Percentiles rank a stretch among this genome's conserved stretches.
Conservation (phyloP, 1,140 invertebrate species). For the Chlorops oryzae region DNA sequence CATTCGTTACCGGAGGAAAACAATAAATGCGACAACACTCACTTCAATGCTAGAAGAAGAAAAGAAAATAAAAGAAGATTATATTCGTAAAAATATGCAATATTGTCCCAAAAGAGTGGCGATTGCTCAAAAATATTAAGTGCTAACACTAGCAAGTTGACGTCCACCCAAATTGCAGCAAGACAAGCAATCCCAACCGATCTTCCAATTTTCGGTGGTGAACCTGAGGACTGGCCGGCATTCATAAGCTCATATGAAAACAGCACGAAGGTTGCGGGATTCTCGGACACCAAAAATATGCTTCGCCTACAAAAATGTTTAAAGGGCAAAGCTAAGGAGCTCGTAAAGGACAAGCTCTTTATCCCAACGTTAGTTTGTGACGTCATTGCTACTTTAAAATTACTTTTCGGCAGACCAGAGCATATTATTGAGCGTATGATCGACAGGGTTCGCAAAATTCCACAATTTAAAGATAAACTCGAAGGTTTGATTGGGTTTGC, state of each 20-base stretch:
- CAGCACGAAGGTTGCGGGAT: not conserved
- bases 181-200: not conserved
- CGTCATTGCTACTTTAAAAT: conserved; percentile 6
- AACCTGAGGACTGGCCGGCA: conserved; percentile 8
- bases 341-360: conserved; percentile 4
- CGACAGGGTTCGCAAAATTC: not conserved
- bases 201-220: conserved; percentile 4
- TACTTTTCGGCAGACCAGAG: conserved; percentile 5
- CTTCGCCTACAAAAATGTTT: too few species aligned
- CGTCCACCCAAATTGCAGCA: conserved; percentile 7
- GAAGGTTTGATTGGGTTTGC: conserved; percentile 7
- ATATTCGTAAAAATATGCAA: conserved; percentile 6
- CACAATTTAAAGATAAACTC: conserved; percentile 7
- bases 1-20: too few species aligned
- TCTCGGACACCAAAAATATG: too few species aligned
- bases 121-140: too few species aligned
- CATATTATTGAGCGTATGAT: conserved; percentile 3
- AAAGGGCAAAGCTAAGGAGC: not conserved
- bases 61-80: conserved; percentile 4
- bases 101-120: not conserved
- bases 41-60: conserved; percentile 10
- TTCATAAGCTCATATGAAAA: conserved; percentile 10
- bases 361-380: conserved; percentile 1
- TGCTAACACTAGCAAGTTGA: not conserved
- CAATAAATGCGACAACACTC: too few species aligned